Conservation (phyloP, 2,113 vertebrate genomes). For the Haemorhous mexicanus region DNA sequence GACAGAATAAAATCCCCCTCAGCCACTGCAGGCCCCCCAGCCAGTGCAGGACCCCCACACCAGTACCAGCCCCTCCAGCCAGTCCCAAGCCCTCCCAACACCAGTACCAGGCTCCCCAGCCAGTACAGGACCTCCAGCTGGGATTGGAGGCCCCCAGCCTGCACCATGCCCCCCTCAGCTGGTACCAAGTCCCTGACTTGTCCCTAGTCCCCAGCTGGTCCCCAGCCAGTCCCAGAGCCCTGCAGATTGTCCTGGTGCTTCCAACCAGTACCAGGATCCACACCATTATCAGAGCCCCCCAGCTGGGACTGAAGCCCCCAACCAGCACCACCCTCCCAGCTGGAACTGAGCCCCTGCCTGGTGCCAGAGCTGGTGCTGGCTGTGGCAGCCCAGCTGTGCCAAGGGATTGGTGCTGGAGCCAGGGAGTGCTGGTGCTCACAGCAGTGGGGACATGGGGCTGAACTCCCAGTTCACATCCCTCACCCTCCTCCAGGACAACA, state of each 20-base stretch:
- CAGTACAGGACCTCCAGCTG: neutral
- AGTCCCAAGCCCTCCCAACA: neutral
- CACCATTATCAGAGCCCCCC: neutral
- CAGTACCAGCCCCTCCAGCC: neutral
- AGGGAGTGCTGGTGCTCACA: neutral
- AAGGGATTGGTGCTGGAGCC: neutral
- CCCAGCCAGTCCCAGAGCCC: neutral
- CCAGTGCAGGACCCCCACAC: neutral
- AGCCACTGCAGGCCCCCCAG: neutral
- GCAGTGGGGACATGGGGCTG: too few species aligned
- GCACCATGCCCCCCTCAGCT: fast-evolving
- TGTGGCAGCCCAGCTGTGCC: too few species aligned
- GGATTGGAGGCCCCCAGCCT: neutral
- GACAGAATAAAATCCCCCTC: neutral
- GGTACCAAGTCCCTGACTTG: fast-evolving
- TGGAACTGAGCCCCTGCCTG: neutral
- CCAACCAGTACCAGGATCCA: neutral
- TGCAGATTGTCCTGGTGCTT: neutral
- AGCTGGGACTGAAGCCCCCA: neutral
- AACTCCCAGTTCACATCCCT: neutral
- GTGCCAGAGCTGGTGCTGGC: neutral
- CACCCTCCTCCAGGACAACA: neutral
- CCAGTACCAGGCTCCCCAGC: neutral
- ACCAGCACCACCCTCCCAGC: too few species aligned
- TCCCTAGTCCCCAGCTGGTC: neutral